phyloP scores from a whole-genome alignment of 2,113 vertebrate genomes.

The Lonchura striata region DNA sequence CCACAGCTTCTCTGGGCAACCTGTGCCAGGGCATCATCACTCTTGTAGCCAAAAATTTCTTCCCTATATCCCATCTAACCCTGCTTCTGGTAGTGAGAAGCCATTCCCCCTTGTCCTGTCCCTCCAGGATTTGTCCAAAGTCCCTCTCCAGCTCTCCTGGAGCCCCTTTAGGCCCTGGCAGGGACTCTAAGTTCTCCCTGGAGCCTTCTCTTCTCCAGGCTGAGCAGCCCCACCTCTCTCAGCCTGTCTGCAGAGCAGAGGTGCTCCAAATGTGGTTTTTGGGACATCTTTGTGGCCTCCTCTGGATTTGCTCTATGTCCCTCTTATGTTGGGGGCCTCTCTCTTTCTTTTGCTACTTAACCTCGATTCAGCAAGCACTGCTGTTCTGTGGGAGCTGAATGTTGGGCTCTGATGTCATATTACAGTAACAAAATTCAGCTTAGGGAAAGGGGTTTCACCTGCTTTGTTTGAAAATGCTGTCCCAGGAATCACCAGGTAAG shows the following conservation, averaged over 20 bases:
- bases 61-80: background rate
- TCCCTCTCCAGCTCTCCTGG: background rate
- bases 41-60: background rate
- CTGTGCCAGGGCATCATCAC: background rate
- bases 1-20: background rate
- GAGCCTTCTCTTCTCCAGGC: background rate
- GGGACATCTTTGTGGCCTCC: background rate
- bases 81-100: background rate
- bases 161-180: background rate
- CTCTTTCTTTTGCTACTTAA: background rate
- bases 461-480: background rate
- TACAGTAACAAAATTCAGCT: background rate
- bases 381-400: background rate
- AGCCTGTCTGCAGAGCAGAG: background rate
- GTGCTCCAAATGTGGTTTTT: background rate
- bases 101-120: background rate
- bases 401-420: background rate
- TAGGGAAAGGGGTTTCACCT: background rate
- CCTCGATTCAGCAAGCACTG: rapidly evolving
- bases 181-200: background rate
- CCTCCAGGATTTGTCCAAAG: background rate
- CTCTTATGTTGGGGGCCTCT: background rate
- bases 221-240: background rate
- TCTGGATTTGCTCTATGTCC: background rate
- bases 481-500: background rate